Conservation (phyloP, 2,888 invertebrate genomes). For the Parelbella ahira region DNA sequence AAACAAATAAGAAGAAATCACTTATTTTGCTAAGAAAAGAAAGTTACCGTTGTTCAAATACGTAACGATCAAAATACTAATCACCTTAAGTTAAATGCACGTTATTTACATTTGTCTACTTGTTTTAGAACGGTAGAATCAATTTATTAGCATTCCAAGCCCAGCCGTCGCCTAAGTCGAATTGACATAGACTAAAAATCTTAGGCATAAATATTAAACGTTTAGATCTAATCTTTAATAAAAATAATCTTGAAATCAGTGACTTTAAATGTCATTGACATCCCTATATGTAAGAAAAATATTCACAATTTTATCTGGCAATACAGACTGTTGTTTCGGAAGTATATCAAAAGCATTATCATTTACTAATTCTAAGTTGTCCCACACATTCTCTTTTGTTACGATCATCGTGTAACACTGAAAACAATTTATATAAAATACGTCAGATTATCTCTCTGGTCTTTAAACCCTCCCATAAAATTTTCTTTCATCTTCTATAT, state of each 20-base stretch:
- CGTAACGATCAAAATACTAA: slow-evolving; percentile 64
- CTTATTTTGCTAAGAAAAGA: slow-evolving; percentile 67
- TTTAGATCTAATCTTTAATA: slow-evolving; percentile 67
- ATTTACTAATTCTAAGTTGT: slow-evolving; percentile 74
- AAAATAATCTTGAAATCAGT: slow-evolving; percentile 74
- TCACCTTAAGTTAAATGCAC: slow-evolving; percentile 73
- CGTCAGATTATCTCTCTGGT: slow-evolving; percentile 60
- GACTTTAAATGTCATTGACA: slow-evolving; percentile 77
- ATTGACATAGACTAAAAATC: slow-evolving; percentile 62
- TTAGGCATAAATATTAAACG: slow-evolving; percentile 70
- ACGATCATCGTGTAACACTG: slow-evolving; percentile 58
- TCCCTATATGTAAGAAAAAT: slow-evolving; percentile 75
- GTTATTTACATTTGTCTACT: slow-evolving; percentile 67
- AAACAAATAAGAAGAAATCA: slow-evolving; percentile 58
- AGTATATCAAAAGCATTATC: slow-evolving; percentile 71
- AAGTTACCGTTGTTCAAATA: slow-evolving; percentile 64
- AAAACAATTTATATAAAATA: slow-evolving; percentile 68
- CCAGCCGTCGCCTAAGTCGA: slow-evolving; percentile 50
- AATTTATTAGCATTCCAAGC: slow-evolving; percentile 50
- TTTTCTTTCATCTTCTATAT: slow-evolving; percentile 87
- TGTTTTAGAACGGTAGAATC: slow-evolving; percentile 58
- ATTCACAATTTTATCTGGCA: slow-evolving; percentile 81
- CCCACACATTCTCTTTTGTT: slow-evolving; percentile 69
- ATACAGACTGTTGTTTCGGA: slow-evolving; percentile 69
- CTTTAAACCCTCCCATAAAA: slow-evolving; percentile 56